Conservation (phyloP, 2,113 vertebrate genomes). For the Numida meleagris region DNA sequence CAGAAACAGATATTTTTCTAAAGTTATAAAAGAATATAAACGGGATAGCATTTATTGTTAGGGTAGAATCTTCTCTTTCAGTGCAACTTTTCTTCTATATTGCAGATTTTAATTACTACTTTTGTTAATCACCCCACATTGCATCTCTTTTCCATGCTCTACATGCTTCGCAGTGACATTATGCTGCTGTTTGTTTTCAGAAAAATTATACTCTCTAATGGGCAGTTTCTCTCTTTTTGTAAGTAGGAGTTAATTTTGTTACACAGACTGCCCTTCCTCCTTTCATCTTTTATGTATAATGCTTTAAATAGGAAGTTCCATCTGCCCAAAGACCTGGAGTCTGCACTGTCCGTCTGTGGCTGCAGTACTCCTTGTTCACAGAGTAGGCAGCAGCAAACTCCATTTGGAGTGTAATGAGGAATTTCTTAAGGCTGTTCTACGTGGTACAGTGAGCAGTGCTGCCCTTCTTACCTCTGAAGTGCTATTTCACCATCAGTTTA, state of each 20-base stretch:
- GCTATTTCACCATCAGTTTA: background rate
- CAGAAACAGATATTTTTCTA: background rate
- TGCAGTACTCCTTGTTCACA: background rate
- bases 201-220: background rate
- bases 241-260: slow-evolving; percentile 47
- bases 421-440: background rate
- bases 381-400: background rate
- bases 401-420: background rate
- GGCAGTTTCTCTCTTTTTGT: background rate
- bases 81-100: background rate
- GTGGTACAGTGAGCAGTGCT: background rate
- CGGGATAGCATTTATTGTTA: background rate
- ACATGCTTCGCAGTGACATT: background rate
- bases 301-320: slow-evolving; percentile 27
- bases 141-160: background rate
- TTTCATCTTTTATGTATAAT: slow-evolving; percentile 27
- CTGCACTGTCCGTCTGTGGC: background rate
- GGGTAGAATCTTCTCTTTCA: background rate
- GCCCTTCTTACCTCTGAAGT: background rate
- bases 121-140: background rate
- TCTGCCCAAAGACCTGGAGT: background rate
- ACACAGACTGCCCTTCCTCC: slow-evolving; percentile 32
- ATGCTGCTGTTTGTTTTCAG: background rate
- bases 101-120: background rate
- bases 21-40: background rate